A percentile compares a stretch with the other conserved stretches of the same genome.
Evolutionary conservation across 2,888 invertebrate species (phyloP).

Genomic region (Heliconius charithonia): DNA sequence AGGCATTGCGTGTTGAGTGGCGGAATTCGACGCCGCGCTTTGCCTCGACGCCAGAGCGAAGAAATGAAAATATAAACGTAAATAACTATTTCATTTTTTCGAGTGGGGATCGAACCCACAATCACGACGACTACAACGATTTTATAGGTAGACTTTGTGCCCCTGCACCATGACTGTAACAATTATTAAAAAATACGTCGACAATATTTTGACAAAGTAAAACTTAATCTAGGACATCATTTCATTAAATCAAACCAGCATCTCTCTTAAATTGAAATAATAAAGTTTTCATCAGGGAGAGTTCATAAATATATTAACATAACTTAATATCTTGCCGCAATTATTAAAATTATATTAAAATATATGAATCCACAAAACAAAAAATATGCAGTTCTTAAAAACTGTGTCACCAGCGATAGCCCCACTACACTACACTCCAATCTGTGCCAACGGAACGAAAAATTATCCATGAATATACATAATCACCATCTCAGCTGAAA

Average conservation of each 20-base stretch:
- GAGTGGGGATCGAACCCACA: no score
- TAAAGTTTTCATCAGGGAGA: background rate
- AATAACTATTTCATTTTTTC: no score
- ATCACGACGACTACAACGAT: no score
- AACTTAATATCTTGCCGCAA: background rate
- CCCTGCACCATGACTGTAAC: no score
- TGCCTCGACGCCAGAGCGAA: no score
- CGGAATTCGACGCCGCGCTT: no score
- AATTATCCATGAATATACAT: conserved; percentile 40
- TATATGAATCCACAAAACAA: background rate
- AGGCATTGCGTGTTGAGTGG: no score
- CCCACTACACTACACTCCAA: background rate
- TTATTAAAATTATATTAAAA: background rate
- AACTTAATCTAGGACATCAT: background rate
- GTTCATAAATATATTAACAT: background rate
- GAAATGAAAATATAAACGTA: no score
- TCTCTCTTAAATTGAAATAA: background rate
- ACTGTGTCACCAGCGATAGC: conserved; percentile 5
- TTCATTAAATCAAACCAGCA: background rate
- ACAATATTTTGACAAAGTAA: no score
- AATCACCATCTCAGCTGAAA: conserved; percentile 36
- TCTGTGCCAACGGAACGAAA: conserved; percentile 33
- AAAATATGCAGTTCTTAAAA: background rate
- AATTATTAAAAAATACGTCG: no score
- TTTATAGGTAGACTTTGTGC: no score